These are phyloP conservation scores for Acrossocheilus fasciatus DNA, from an alignment of 2,797 vertebrate genomes.

Conservation along the genomic window DNA sequence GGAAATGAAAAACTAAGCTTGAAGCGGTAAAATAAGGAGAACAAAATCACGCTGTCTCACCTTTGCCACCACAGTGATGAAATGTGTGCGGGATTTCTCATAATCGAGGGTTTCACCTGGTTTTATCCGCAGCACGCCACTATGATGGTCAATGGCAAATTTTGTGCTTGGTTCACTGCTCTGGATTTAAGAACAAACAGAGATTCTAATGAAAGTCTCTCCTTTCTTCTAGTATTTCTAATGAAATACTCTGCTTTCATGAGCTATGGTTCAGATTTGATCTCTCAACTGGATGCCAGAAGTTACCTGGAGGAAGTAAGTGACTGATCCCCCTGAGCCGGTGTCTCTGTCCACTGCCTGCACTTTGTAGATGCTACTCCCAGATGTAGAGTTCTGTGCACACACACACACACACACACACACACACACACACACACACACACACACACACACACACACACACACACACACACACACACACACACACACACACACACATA, in stretches of 20 bases:
- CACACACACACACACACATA: constrained; percentile 37
- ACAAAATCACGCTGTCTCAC: constrained; percentile 69
- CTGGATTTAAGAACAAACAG: constrained; percentile 67
- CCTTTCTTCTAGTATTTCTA: no score
- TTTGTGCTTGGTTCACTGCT: constrained; percentile 73
- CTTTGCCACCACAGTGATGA: constrained; percentile 89
- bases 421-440: constrained; percentile 41
- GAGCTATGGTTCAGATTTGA: neutral
- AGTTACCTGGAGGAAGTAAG: constrained; percentile 91
- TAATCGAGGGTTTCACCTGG: constrained; percentile 86
- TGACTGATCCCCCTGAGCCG: constrained; percentile 93
- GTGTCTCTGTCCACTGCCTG: constrained; percentile 91
- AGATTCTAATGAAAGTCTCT: neutral
- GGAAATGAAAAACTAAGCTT: constrained; percentile 4
- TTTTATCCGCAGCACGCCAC: constrained; percentile 90
- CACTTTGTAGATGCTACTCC: constrained; percentile 89
- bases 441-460: constrained; percentile 29
- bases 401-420: constrained; percentile 42
- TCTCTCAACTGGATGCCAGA: neutral
- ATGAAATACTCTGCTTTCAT: neutral
- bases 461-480: constrained; percentile 42
- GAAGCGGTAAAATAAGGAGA: neutral
- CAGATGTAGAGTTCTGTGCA: constrained; percentile 81
- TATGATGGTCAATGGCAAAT: constrained; percentile 90
- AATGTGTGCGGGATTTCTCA: constrained; percentile 89